A percentile compares a stretch with the other conserved stretches of the same genome.
Conservation (phyloP, 2,888 invertebrate genomes). For the Campaea margaritaria region DNA sequence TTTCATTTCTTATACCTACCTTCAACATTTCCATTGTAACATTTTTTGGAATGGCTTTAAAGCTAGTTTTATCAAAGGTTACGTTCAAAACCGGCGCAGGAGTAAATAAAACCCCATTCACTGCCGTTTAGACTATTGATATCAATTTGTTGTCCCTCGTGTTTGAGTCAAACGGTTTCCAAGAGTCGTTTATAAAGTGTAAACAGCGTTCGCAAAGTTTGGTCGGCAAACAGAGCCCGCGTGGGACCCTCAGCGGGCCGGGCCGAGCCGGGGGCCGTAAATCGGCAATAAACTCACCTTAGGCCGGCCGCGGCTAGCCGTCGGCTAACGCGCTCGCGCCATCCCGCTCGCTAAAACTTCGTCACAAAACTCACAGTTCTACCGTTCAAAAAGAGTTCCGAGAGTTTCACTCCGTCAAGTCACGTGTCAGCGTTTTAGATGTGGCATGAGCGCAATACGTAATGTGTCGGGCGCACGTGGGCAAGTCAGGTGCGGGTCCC, state of each 20-base stretch:
- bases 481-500: conserved; percentile 70
- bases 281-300: conserved; percentile 84
- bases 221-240: conserved; percentile 68
- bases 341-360: conserved; percentile 78
- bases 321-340: conserved; percentile 77
- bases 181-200: conserved; percentile 53
- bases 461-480: conserved; percentile 79
- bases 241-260: conserved; percentile 64
- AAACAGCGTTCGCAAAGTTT: conserved; percentile 72
- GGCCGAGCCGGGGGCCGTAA: conserved; percentile 73
- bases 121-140: conserved; percentile 55
- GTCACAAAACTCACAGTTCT: conserved; percentile 81
- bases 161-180: conserved; percentile 50
- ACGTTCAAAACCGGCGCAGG: conserved; percentile 30
- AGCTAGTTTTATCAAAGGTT: neutral
- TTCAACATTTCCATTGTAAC: too few species aligned
- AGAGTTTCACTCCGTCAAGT: conserved; percentile 76
- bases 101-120: conserved; percentile 35
- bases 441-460: conserved; percentile 81
- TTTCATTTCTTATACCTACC: too few species aligned
- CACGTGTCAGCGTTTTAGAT: conserved; percentile 82
- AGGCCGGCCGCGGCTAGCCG: conserved; percentile 80
- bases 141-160: conserved; percentile 45
- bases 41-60: neutral
- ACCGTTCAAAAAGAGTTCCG: conserved; percentile 64